Base-by-base conservation (phyloP, 2,888 invertebrate genomes). In the Strigamia maritima region DNA sequence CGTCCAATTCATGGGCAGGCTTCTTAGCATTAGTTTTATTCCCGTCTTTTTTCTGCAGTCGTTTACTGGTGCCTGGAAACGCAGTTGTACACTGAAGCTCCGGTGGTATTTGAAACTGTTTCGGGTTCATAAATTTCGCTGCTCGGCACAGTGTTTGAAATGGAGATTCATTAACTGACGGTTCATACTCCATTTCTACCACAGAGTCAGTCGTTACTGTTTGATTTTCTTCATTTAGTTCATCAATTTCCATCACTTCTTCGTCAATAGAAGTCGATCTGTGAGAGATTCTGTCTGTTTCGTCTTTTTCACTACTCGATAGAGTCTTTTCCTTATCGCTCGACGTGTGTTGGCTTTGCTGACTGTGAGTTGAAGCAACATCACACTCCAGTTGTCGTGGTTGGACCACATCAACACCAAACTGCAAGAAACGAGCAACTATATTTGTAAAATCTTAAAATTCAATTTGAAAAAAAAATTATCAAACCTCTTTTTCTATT, bases 51-150 rank as follows among this genome's bases (percentile, higher is more conserved):
- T 81, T 81, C 83, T 83, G 83, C 0, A 79, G 65, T 81, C 82
- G 81, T 86, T 84, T 87, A 85, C 87, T 85, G 78, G 86, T 84
- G 40, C 86, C 85, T 80, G 86, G 87, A 44, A 87, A 81, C 38
- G 84, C 83, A n/a, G 84, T 84, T 22, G 84, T 84, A 80, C 86
- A 85, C 8, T 83, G 83, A 87, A 95, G 89, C 84, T 95, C 94
- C 76, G 90, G 88, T 0, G 97, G 95, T 83, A 97, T 87, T 83
- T 94, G 92, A 86, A 97, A 97, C 87, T 97, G 95, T 82, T 90
- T 90, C 0, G 97, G 97, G 88, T 97, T 97, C 86, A 94, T 90
- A 80, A 93, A 88, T 82, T 90, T 91, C 1, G 95, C 96, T 0
- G 94, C 94, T 83, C 92, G 89, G 78, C 94, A 92, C 22, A 97